Evolutionary conservation across 1,140 invertebrate species (phyloP).

Genomic region (Drosophila malerkotliana): DNA sequence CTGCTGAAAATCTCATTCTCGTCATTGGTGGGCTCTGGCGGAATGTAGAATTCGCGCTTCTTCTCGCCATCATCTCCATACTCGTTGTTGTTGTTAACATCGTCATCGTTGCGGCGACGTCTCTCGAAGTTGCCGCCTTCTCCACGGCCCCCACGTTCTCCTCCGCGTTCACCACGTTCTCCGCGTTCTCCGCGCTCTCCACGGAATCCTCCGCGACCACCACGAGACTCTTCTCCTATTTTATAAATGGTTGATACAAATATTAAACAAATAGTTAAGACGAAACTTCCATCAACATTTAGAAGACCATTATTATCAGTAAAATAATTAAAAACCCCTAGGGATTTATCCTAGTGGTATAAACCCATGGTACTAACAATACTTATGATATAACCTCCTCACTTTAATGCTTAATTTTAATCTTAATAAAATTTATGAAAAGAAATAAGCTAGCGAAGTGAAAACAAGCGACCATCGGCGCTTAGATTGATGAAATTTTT

Average conservation of each 20-base stretch:
- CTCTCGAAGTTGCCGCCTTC: conserved; percentile 16
- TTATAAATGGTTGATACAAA: not conserved
- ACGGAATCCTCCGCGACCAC: not conserved
- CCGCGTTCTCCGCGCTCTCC: conserved; percentile 14
- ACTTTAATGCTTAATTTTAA: too few species aligned
- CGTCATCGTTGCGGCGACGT: conserved; percentile 53
- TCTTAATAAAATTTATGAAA: too few species aligned
- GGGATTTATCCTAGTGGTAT: too few species aligned
- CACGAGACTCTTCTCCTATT: conserved; percentile 29
- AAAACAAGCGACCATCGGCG: conserved; percentile 20
- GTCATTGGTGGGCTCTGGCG: conserved; percentile 89
- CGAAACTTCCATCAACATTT: not conserved
- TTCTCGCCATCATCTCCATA: conserved; percentile 76
- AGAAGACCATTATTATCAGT: too few species aligned
- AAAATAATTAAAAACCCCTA: too few species aligned
- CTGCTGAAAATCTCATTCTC: conserved; percentile 89
- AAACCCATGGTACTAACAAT: too few species aligned
- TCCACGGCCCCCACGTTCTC: not conserved
- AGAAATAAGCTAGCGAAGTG: not conserved
- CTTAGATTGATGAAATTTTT: conserved; percentile 37
- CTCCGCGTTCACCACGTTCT: not conserved
- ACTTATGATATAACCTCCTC: too few species aligned
- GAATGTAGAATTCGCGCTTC: conserved; percentile 90
- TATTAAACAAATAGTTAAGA: too few species aligned
- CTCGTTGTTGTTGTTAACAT: conserved; percentile 65